These are phyloP conservation scores for Penaeus indicus DNA, from an alignment of 1,140 invertebrate genomes.

Conservation along the genomic window DNA sequence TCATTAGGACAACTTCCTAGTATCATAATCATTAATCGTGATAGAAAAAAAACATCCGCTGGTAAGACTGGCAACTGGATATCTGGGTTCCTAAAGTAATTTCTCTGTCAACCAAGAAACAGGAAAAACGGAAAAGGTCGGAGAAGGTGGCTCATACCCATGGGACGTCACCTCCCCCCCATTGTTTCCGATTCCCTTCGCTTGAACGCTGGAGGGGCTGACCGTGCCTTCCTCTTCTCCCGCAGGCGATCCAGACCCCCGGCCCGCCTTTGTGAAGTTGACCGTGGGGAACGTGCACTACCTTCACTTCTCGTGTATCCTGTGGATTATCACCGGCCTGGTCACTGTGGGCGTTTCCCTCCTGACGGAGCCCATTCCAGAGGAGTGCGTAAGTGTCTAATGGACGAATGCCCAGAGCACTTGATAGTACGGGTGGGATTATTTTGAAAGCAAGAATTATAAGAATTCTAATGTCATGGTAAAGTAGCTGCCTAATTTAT, in stretches of 20 bases:
- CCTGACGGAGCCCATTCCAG: conserved; percentile 70
- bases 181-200: no score
- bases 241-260: conserved; percentile 63
- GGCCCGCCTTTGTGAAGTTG: conserved; percentile 69
- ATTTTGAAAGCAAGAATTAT: no score
- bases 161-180: background rate
- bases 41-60: background rate
- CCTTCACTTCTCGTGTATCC: conserved; percentile 72
- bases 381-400: conserved; percentile 68
- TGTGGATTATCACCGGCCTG: conserved; percentile 71
- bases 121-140: background rate
- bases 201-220: background rate
- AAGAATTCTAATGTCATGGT: no score
- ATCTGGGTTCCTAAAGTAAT: no score
- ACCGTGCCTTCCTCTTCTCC: background rate
- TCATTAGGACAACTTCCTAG: background rate
- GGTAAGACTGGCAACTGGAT: background rate
- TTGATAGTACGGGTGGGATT: no score
- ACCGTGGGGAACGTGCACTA: conserved; percentile 73
- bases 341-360: conserved; percentile 71
- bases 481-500: no score
- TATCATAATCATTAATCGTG: background rate
- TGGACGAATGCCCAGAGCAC: no score
- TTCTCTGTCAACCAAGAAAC: background rate
- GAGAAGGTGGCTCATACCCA: background rate